phyloP scores from a whole-genome alignment of 1,140 invertebrate species.

The Cecropterus lyciades region DNA sequence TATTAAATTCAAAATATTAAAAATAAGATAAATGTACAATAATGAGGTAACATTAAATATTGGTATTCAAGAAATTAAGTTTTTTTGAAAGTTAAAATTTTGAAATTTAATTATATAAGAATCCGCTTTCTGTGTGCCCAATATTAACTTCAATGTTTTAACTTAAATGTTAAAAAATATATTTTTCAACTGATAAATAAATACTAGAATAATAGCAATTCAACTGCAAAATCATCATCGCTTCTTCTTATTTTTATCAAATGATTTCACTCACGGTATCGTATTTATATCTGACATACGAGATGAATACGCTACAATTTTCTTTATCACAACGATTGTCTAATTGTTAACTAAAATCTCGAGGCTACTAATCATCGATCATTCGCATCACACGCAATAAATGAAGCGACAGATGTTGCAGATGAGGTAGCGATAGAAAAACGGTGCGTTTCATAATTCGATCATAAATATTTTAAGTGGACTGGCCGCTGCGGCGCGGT shows the following conservation, averaged over 20 bases:
- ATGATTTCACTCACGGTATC: neutral
- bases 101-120: too few species aligned
- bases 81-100: too few species aligned
- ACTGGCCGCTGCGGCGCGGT: conserved; percentile 38
- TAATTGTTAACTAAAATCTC: conserved; percentile 17
- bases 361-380: conserved; percentile 32
- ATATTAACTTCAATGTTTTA: too few species aligned
- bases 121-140: too few species aligned
- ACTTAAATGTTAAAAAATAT: neutral
- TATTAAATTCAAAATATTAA: too few species aligned
- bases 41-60: too few species aligned
- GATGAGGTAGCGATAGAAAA: conserved; percentile 38
- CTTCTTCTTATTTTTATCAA: neutral
- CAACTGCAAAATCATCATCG: too few species aligned
- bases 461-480: conserved; percentile 43
- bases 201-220: too few species aligned
- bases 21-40: too few species aligned
- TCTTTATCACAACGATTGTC: conserved; percentile 2
- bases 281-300: neutral
- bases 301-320: too few species aligned
- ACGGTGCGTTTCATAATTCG: conserved; percentile 51
- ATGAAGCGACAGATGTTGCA: conserved; percentile 39
- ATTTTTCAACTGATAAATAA: too few species aligned
- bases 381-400: conserved; percentile 44
- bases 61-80: too few species aligned